These are phyloP conservation scores for Lithobates pipiens DNA, from an alignment of 2,797 vertebrate species.

Conservation along the genomic window DNA sequence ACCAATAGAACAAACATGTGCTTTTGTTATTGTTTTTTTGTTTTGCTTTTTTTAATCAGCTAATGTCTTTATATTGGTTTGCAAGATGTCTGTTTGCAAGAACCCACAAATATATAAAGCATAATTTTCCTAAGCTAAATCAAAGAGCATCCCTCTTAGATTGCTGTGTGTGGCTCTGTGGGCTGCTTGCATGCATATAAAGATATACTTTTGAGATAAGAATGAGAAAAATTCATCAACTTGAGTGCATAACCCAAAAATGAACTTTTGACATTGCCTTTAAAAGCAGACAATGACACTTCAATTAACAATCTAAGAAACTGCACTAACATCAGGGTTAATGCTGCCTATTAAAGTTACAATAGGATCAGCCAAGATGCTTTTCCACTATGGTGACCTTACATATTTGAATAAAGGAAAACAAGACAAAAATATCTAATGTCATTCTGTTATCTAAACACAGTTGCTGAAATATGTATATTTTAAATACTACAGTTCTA, in stretches of 20 bases:
- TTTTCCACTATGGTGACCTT: not conserved
- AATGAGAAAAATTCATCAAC: slow-evolving; percentile 46
- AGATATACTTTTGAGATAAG: slow-evolving; percentile 49
- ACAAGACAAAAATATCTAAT: not conserved
- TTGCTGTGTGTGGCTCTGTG: slow-evolving; percentile 51
- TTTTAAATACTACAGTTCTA: not conserved
- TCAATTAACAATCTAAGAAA: slow-evolving; percentile 9
- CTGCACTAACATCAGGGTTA: slow-evolving; percentile 8
- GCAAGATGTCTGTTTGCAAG: too few species aligned
- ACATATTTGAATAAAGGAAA: not conserved
- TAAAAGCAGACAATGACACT: slow-evolving; percentile 29
- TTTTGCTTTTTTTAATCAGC: too few species aligned
- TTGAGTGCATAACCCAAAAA: slow-evolving; percentile 41
- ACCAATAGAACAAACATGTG: too few species aligned
- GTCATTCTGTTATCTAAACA: slow-evolving; percentile 1
- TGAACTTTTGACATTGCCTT: slow-evolving; percentile 37
- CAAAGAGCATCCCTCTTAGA: not conserved
- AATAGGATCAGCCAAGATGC: slow-evolving; percentile 8
- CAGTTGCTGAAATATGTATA: not conserved
- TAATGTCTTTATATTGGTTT: too few species aligned
- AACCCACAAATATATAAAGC: not conserved
- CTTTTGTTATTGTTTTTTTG: too few species aligned
- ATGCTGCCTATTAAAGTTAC: slow-evolving; percentile 1
- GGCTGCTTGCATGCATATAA: slow-evolving; percentile 37
- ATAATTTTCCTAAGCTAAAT: not conserved